These are phyloP conservation scores for Digitonthophagus gazella DNA, from an alignment of 2,888 invertebrate species.

Conservation along the genomic window DNA sequence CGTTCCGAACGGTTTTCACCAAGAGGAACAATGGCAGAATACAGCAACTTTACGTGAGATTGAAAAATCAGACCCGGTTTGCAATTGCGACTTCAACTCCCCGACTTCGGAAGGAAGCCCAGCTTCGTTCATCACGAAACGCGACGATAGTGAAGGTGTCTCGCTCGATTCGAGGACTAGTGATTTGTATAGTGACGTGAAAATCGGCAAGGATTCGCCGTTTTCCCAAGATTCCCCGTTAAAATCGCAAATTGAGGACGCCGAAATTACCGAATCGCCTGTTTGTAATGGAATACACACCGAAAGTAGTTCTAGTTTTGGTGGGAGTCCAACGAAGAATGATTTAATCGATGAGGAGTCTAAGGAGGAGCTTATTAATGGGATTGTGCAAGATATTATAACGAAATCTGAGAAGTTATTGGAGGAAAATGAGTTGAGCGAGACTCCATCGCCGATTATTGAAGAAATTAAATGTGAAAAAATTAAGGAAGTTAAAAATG, in stretches of 20 bases:
- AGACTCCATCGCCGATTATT: constrained; percentile 46
- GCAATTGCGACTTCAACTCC: constrained; percentile 53
- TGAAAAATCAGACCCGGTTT: constrained; percentile 46
- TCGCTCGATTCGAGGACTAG: constrained; percentile 57
- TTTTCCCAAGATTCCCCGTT: constrained; percentile 52
- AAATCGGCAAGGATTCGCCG: constrained; percentile 60
- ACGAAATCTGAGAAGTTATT: constrained; percentile 53
- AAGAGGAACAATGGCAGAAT: constrained; percentile 41
- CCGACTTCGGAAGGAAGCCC: constrained; percentile 55
- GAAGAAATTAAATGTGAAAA: constrained; percentile 46
- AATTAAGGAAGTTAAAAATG: constrained; percentile 41
- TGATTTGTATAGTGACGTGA: constrained; percentile 62
- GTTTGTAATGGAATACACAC: constrained; percentile 51
- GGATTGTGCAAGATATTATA: constrained; percentile 55
- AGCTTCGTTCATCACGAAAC: constrained; percentile 50
- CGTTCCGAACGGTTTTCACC: constrained; percentile 45
- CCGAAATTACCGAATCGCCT: constrained; percentile 40
- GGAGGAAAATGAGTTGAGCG: constrained; percentile 42
- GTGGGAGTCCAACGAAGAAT: constrained; percentile 45
- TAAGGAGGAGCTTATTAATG: constrained; percentile 52
- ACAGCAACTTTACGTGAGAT: constrained; percentile 41
- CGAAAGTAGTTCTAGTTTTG: constrained; percentile 47
- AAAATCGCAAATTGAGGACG: constrained; percentile 44
- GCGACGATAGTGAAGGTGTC: constrained; percentile 54
- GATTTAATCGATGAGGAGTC: constrained; percentile 39